Conservation (phyloP, 2,888 invertebrate species). For the Anticlea derivata region DNA sequence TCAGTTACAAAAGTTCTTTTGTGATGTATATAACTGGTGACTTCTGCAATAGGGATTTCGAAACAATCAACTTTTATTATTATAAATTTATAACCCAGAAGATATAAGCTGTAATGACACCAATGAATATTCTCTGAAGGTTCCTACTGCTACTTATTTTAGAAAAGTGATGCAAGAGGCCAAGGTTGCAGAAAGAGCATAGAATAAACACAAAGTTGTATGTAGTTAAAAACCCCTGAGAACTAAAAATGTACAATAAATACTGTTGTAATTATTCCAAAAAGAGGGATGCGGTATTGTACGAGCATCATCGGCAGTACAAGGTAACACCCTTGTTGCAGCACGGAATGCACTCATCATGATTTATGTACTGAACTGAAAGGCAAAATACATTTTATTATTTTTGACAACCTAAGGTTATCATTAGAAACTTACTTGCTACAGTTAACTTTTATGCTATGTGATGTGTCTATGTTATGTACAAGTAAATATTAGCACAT, state of each 20-base stretch:
- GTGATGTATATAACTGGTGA: constrained; percentile 10
- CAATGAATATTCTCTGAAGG: too few relatives aligned
- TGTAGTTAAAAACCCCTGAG: neutral
- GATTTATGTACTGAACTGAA: constrained; percentile 10
- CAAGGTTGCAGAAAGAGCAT: too few relatives aligned
- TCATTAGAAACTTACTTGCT: neutral
- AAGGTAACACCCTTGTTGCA: constrained; percentile 19
- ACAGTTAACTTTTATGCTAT: neutral
- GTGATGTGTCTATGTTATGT: too few relatives aligned
- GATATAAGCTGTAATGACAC: too few relatives aligned
- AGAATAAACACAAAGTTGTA: too few relatives aligned
- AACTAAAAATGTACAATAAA: constrained; percentile 4
- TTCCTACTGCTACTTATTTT: too few relatives aligned
- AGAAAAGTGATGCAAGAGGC: too few relatives aligned
- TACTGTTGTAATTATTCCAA: constrained; percentile 25
- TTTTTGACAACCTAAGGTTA: neutral
- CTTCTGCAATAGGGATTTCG: constrained; percentile 18
- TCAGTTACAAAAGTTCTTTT: constrained; percentile 34
- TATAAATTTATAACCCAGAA: too few relatives aligned
- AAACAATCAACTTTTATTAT: too few relatives aligned
- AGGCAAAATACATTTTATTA: constrained; percentile 7
- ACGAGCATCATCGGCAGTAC: constrained; percentile 6
- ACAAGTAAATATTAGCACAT: too few relatives aligned
- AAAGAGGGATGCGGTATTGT: constrained; percentile 9
- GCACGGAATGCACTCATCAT: constrained; percentile 23